A percentile compares a stretch with the other conserved stretches of the same genome.
Evolutionary conservation across 2,888 invertebrate species (phyloP).

Genomic region (Lasius platythorax): DNA sequence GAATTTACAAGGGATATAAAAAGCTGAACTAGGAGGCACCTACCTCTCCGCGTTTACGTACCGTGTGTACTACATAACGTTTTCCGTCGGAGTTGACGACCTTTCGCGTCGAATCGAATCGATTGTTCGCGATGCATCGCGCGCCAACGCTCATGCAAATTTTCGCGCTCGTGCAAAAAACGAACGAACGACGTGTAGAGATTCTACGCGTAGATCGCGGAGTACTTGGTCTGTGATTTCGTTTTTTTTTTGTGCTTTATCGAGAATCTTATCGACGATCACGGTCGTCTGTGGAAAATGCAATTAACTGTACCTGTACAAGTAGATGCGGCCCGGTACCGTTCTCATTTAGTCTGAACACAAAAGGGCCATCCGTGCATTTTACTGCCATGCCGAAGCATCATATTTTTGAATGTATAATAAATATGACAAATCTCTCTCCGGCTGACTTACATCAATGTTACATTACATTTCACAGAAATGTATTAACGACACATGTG

Average conservation of each 20-base stretch:
- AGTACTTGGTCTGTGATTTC: not conserved
- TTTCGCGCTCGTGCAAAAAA: slow-evolving; percentile 15
- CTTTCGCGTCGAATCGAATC: slow-evolving; percentile 52
- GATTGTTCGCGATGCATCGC: slow-evolving; percentile 46
- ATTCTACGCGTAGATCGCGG: not conserved
- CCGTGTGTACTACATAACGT: slow-evolving; percentile 17
- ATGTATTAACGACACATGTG: not conserved
- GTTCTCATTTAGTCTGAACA: slow-evolving; percentile 92
- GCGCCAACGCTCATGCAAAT: not conserved
- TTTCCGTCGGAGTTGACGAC: slow-evolving; percentile 49
- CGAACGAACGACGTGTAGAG: not conserved
- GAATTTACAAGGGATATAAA: slow-evolving; percentile 68
- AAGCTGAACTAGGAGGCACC: slow-evolving; percentile 59
- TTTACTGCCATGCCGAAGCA: slow-evolving; percentile 76
- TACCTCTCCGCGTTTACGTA: slow-evolving; percentile 43
- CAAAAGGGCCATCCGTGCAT: slow-evolving; percentile 89
- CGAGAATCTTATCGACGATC: not conserved
- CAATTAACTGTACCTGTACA: slow-evolving; percentile 88
- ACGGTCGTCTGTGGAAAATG: not conserved
- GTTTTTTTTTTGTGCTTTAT: not conserved
- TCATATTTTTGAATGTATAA: slow-evolving; percentile 46
- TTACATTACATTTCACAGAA: slow-evolving; percentile 6
- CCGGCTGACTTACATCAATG: not conserved
- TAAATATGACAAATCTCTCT: not conserved
- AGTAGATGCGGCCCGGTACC: slow-evolving; percentile 92